Evolutionary conservation across 2,888 invertebrate species (phyloP), one percentile per base, ranked within the genome.

Genomic region (Gymnocheta viridis): DNA sequence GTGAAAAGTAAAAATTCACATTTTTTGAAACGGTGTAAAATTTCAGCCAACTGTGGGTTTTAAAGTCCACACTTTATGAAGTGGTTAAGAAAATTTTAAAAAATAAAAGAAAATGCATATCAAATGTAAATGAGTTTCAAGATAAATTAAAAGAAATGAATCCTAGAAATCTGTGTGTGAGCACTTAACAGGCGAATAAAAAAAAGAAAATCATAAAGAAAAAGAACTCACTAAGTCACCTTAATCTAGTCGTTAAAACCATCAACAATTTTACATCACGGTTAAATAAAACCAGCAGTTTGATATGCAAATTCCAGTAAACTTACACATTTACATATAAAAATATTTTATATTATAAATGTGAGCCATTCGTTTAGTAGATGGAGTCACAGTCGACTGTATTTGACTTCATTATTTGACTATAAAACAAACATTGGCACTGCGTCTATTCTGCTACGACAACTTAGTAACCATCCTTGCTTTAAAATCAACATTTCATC

Each of bases 101-200:
- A n/a, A n/a, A 17, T 19, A 47, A 35, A 22, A 38, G 19, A 76
- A 27, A 66, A 44, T 9, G 14, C 44, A 83, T 80, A 80, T 83
- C 47, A 84, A 80, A 80, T 81, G 84, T 69, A 81, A 84, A 84
- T 84, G 47, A 64, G 51, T 62, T 72, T 49, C 56, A 81, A 78
- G 73, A 84, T 73, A 67, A 84, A 81, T 84, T 77, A 73, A 73
- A 69, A 47, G 29, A 80, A 83, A 76, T 70, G 69, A 80, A 62
- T 82, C 80, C 72, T 67, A 70, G 60, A 47, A 24, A 67, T 49
- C 19, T 24, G 54, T 67, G 54, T 67, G 54, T 47, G 41, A 22
- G 29, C 22, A 32, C 56, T n/a, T 56, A 67, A 47, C 29, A 74
- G 22, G 22, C 22, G 69, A 51, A 47, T 69, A 73, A 69, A 70